These are phyloP conservation scores for Malacoctenus gilli DNA, from an alignment of 2,797 vertebrate genomes.

Conservation along the genomic window DNA sequence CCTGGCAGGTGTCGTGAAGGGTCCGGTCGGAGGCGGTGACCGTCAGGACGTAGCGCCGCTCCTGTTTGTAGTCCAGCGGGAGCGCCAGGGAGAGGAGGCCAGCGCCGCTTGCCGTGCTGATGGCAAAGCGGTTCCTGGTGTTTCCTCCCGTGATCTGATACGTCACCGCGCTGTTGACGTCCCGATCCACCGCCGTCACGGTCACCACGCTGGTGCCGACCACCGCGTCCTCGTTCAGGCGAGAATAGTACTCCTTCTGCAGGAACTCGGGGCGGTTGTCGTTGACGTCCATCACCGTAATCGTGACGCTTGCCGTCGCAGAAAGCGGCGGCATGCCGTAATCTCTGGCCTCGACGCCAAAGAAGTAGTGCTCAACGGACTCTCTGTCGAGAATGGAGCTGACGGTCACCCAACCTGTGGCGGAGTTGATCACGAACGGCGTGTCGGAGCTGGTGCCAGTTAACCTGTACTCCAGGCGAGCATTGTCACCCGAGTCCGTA, in stretches of 20 bases:
- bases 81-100: conserved; percentile 93
- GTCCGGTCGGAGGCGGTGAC: conserved; percentile 97
- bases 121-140: conserved; percentile 95
- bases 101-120: conserved; percentile 91
- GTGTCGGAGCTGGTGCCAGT: conserved; percentile 87
- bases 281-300: conserved; percentile 97
- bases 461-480: conserved; percentile 92
- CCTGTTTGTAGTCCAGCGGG: conserved; percentile 97
- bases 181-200: conserved; percentile 93
- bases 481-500: conserved; percentile 93
- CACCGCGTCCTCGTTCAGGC: conserved; percentile 92
- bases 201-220: conserved; percentile 95
- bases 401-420: conserved; percentile 96
- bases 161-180: conserved; percentile 95
- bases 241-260: conserved; percentile 92
- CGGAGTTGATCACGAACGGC: conserved; percentile 94
- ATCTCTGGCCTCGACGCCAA: conserved; percentile 94
- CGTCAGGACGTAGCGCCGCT: conserved; percentile 93
- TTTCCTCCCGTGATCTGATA: conserved; percentile 98
- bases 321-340: conserved; percentile 91
- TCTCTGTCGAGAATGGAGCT: conserved; percentile 92
- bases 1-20: conserved; percentile 93
- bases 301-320: conserved; percentile 93
- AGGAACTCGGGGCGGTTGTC: conserved; percentile 97
- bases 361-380: conserved; percentile 93